Base-by-base conservation (phyloP, 2,888 invertebrate genomes). In the Philereme transversata region DNA sequence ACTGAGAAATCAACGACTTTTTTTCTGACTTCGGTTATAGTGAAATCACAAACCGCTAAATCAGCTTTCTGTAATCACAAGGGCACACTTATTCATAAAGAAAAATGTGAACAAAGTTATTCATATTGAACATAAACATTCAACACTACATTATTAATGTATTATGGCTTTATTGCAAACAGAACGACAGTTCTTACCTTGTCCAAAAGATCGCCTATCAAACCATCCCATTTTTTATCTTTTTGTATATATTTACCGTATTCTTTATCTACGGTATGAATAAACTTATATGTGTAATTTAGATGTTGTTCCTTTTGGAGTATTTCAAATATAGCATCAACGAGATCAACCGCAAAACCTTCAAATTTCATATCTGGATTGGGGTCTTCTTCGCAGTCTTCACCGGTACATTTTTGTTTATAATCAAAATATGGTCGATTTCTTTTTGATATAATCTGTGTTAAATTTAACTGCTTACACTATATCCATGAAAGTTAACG, bases 1-100 rank as follows among this genome's bases (percentile, higher is more conserved):
- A 98, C 97, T 0, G 98, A 97, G 81, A 99, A 99, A 84, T 98
- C 98, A 0, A 98, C 97, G 5, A 96, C 96, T 75, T 95, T 95
- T 70, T 98, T 96, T 51, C 99, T 93, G 51, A 96, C 95, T 82
- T 97, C 97, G 0, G 98, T 99, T 62, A 99, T 99, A 5, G 99
- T 99, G 70, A 99, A 90, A 79, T 96, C 98, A 58, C 88, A 87
- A 9, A 89, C 84, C 2, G 89, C 90, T 64, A 90, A 72, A 68
- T 90, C 90, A 34, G 88, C 88, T 81, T 81, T 82, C 90, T 90
- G 81, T 9, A 62, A 68, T 35, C 4, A 49, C 5, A 41, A 6
- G 33, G 7, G 1, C 22, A 22, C 22, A 22, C 22, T 22, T 22
- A 22, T 22, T 22, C 22, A 22, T 22, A 22, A 22, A 22, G 3